Base-by-base conservation (phyloP, 2,888 invertebrate genomes). In the Aelia acuminata region DNA sequence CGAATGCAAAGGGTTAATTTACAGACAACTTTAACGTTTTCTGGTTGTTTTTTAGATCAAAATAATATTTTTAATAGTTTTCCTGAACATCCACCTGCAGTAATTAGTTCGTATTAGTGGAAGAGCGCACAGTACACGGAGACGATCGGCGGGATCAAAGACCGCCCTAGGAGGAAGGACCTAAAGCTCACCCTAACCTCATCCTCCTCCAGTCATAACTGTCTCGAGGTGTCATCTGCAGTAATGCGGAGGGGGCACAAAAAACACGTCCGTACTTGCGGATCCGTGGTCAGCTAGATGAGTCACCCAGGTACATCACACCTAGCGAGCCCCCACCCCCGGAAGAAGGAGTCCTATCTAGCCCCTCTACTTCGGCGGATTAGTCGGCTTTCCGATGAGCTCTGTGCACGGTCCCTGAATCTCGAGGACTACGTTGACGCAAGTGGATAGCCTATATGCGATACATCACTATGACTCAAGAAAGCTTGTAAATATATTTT, bases 141-240 rank as follows among this genome's bases (percentile, higher is more conserved):
- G n/a, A n/a, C n/a, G n/a, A n/a, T n/a, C n/a, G n/a, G n/a, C n/a
- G n/a, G n/a, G 43, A 7, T 43, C 43, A 43, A 7, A 43, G 43
- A 43, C 43, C 43, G 43, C 43, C 43, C 43, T 43, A n/a, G 11
- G 53, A 57, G 57, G 57, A 57, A 57, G 57, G 63, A 70, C 63
- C 26, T 35, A 35, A n/a, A n/a, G 4, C 35, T 35, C 4, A 35
- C 31, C 35, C 18, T 70, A 15, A 70, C 63, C 31, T 63, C 31
- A 63, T 63, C 13, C 31, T 63, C 63, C 31, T 31, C 4, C 26
- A 11, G 26, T 31, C 18, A 70, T 70, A 70, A 70, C 63, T 70
- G 63, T 70, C 63, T 70, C 31, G 63, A 70, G 63, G 63, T 31
- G 63, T 70, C 63, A 70, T 70, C 63, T 70, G 63, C 63, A 70